Evolutionary conservation across 2,888 invertebrate species (phyloP).

Genomic region (Shargacucullia verbasci): DNA sequence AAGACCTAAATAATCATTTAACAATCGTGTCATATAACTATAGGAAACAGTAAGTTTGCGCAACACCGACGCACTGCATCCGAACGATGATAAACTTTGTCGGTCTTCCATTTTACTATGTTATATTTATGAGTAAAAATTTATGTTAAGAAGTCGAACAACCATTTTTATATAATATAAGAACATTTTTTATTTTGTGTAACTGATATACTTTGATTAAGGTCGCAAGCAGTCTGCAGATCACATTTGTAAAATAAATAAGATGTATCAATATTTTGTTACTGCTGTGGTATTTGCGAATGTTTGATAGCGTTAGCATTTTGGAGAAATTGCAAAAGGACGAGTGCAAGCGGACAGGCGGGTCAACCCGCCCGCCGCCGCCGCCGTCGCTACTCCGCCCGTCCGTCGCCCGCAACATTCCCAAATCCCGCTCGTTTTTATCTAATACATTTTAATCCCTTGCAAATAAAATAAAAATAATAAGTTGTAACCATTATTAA

Average conservation of each 20-base stretch:
- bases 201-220: too few relatives aligned
- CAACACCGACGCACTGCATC: constrained; percentile 85
- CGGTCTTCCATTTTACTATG: constrained; percentile 73
- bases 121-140: constrained; percentile 36
- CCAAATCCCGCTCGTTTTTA: constrained; percentile 68
- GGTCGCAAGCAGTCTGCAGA: too few relatives aligned
- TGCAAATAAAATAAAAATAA: constrained; percentile 4
- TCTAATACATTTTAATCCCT: constrained; percentile 46
- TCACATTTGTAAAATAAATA: too few relatives aligned
- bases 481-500: neutral
- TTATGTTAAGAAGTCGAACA: constrained; percentile 38
- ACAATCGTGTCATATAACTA: constrained; percentile 40
- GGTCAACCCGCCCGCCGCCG: constrained; percentile 66
- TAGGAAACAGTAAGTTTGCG: constrained; percentile 76
- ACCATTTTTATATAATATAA: neutral
- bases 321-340: constrained; percentile 84
- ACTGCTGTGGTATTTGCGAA: constrained; percentile 21
- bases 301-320: constrained; percentile 65
- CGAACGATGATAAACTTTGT: constrained; percentile 87
- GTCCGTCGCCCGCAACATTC: constrained; percentile 63
- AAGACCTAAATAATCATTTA: constrained; percentile 3
- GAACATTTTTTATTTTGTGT: too few relatives aligned
- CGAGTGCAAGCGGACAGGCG: constrained; percentile 75
- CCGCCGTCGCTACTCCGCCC: constrained; percentile 42
- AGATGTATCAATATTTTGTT: neutral